phyloP scores from a whole-genome alignment of 2,113 vertebrate genomes.

The Eira barbara region DNA sequence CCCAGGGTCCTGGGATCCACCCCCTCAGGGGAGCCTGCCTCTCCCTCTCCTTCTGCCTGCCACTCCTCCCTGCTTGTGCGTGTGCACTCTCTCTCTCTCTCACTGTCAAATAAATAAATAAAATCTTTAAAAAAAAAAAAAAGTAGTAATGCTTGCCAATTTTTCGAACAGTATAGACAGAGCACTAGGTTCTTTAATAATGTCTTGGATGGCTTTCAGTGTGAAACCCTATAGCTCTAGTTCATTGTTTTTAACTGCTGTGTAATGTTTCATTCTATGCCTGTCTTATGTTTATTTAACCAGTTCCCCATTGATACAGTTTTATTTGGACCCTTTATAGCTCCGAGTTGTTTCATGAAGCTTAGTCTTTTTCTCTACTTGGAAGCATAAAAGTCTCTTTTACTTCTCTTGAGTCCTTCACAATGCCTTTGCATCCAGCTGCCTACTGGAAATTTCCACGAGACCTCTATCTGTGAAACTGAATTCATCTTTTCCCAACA shows the following conservation, averaged over 20 bases:
- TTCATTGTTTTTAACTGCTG: neutral
- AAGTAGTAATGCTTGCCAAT: neutral
- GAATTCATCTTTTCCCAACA: neutral
- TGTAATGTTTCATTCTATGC: neutral
- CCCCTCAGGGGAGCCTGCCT: too few species aligned
- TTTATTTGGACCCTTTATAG: neutral
- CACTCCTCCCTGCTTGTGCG: too few species aligned
- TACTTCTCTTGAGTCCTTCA: neutral
- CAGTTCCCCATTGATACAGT: neutral
- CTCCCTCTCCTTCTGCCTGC: too few species aligned
- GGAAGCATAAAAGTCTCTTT: neutral
- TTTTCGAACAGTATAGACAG: neutral
- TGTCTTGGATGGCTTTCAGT: neutral
- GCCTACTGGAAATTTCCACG: neutral
- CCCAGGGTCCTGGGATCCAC: too few species aligned
- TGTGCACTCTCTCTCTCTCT: too few species aligned
- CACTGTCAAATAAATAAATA: too few species aligned
- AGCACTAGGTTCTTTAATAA: neutral
- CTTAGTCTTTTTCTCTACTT: neutral
- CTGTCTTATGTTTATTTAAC: neutral
- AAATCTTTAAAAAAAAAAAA: neutral
- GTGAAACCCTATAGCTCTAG: neutral
- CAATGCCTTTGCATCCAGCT: neutral
- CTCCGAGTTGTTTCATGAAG: neutral
- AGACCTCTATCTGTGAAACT: neutral